Percentiles rank a stretch among this genome's conserved stretches.
Conservation (phyloP, 2,888 invertebrate genomes). For the Pyralis farinalis region DNA sequence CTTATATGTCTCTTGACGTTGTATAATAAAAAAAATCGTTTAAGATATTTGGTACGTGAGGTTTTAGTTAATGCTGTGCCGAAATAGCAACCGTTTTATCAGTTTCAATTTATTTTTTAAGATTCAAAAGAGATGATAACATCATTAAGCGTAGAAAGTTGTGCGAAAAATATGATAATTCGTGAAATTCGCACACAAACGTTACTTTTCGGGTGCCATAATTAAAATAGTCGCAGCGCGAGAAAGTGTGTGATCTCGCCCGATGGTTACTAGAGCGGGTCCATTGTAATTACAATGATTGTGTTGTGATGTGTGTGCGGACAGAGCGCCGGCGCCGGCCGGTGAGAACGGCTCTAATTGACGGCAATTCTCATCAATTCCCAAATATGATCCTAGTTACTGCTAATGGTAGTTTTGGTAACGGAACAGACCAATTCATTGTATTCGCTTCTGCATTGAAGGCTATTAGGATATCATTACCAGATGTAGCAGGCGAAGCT, state of each 20-base stretch:
- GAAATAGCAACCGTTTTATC: no score
- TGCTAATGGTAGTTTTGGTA: not conserved
- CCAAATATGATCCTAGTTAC: not conserved
- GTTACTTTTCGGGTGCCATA: conserved; percentile 20
- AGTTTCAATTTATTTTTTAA: not conserved
- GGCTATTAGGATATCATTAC: no score
- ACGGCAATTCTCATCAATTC: conserved; percentile 26
- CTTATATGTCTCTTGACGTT: no score
- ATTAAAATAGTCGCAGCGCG: conserved; percentile 42
- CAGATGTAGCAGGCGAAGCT: no score
- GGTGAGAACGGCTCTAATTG: conserved; percentile 19
- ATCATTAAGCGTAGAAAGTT: conserved; percentile 14
- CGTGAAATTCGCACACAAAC: conserved; percentile 8
- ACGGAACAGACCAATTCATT: not conserved
- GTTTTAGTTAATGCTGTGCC: no score
- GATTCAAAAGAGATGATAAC: conserved; percentile 4
- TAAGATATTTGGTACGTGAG: no score
- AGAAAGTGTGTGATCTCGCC: conserved; percentile 48
- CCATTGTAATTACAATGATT: conserved; percentile 18
- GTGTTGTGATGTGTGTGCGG: no score
- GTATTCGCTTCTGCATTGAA: no score
- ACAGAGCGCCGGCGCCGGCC: no score
- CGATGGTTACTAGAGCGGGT: conserved; percentile 56
- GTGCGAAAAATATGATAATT: conserved; percentile 16
- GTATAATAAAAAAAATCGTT: no score